Conservation (phyloP, 2,888 invertebrate genomes). For the Octonoba sinensis region DNA sequence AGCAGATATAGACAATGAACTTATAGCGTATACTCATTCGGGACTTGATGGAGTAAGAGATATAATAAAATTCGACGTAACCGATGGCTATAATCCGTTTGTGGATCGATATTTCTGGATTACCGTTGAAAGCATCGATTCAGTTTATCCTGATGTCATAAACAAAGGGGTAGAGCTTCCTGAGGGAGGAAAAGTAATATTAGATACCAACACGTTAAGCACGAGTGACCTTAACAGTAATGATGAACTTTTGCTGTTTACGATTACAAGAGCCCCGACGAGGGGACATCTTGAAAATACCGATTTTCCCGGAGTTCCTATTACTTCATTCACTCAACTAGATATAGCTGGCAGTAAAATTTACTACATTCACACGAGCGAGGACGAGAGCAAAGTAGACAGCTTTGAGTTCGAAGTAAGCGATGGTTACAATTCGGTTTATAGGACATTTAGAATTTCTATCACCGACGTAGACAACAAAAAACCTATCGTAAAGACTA, state of each 20-base stretch:
- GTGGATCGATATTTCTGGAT: conserved; percentile 71
- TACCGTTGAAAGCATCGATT: conserved; percentile 70
- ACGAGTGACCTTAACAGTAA: conserved; percentile 70
- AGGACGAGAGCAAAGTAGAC: conserved; percentile 71
- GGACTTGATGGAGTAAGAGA: conserved; percentile 70
- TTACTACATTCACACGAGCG: conserved; percentile 70
- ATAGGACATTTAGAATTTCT: conserved; percentile 70
- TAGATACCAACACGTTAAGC: conserved; percentile 70
- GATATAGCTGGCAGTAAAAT: conserved; percentile 71
- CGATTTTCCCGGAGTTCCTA: conserved; percentile 68
- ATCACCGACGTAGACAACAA: conserved; percentile 71
- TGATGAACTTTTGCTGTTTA: conserved; percentile 69
- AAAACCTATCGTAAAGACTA: conserved; percentile 70
- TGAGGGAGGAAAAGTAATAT: conserved; percentile 69
- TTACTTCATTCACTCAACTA: conserved; percentile 70
- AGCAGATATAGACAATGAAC: conserved; percentile 69
- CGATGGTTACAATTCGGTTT: conserved; percentile 70
- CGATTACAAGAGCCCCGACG: conserved; percentile 70
- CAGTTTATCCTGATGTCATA: conserved; percentile 69
- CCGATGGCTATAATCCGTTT: conserved; percentile 71
- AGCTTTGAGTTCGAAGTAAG: conserved; percentile 72
- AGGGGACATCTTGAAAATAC: conserved; percentile 70
- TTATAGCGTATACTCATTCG: conserved; percentile 69
- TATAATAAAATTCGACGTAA: conserved; percentile 71
- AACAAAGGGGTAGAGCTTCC: conserved; percentile 70